Evolutionary conservation across 2,797 vertebrate species (phyloP), one percentile per base, ranked within the genome.

Genomic region (Tympanoctomys barrerae): DNA sequence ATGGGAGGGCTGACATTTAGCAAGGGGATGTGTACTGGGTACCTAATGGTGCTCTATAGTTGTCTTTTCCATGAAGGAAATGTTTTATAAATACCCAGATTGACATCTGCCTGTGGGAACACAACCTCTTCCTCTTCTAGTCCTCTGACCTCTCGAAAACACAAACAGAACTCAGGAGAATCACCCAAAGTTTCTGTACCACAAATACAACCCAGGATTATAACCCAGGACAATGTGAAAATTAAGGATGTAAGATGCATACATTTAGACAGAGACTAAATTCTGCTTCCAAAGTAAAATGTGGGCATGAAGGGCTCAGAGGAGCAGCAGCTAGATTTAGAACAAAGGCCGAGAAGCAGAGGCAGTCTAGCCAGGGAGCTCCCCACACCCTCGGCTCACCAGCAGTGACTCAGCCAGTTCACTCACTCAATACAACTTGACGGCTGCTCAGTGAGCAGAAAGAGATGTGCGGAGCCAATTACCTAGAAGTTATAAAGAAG

Each of bases 261-360:
- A 62, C 4, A 10, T 64, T 68, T 61, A 93, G 42, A 57, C 81
- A 42, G 31, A 71, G 62, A 18, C 52, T 61, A 46, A 86, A 70
- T 46, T 87, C 64, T 33, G 78, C 36, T 71, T 18, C 52, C 36
- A 33, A 83, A 92, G 28, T 62, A 66, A 87, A 89, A 28, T 1
- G 19, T n/a, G 91, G 12, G n/a, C 36, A 59, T 21, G 36, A 26
- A 4, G 6, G 64, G 68, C 57, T 83, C 13, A 4, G 0, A 3
- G 42, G 61, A 87, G n/a, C 31, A 70, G 14, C 57, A 54, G 31
- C 5, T 33, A 26, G 31, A 13, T 90, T 73, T 89, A 77, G 70
- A 71, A 73, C 49, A 88, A 91, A 93, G 46, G 57, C 31, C 66
- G 70, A 71, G n/a, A 57, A 83, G 62, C 61, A 87, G 73, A 80